A percentile compares a stretch with the other conserved stretches of the same genome.
Evolutionary conservation across 2,113 vertebrate genomes (phyloP).

Genomic region (Platysteira castanea): DNA sequence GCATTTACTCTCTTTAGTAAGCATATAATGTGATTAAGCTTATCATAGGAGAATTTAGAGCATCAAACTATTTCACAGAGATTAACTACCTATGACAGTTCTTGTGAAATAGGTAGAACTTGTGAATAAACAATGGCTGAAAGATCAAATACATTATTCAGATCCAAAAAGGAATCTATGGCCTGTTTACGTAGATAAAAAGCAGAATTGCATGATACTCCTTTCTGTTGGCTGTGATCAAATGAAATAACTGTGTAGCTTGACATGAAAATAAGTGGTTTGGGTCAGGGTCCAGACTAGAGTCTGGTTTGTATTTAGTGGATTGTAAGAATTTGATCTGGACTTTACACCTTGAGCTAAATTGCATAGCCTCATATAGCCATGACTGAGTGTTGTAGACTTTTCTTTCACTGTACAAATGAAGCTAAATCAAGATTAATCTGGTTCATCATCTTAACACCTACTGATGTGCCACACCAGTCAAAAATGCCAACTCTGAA

Average conservation of each 20-base stretch:
- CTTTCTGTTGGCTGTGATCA: not conserved
- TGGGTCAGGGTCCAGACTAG: not conserved
- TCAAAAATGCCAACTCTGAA: slow-evolving; percentile 48
- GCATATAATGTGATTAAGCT: not conserved
- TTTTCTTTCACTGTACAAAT: not conserved
- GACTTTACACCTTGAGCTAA: not conserved
- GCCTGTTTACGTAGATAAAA: not conserved
- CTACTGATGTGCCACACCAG: not conserved
- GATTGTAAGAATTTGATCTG: not conserved
- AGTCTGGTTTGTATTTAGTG: not conserved
- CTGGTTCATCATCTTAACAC: not conserved
- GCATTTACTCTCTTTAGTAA: not conserved
- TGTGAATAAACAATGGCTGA: not conserved
- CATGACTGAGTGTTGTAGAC: not conserved
- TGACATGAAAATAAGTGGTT: not conserved
- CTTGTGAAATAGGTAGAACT: not conserved
- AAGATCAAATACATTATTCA: not conserved
- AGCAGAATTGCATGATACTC: not conserved
- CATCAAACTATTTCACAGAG: not conserved
- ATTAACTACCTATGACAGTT: not conserved
- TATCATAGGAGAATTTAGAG: not conserved
- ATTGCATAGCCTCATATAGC: not conserved
- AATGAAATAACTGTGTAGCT: not conserved
- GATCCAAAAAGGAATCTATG: not conserved
- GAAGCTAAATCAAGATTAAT: slow-evolving; percentile 29